Base-by-base conservation (phyloP, 2,888 invertebrate species). In the Vannuccia rotundouncinata region DNA sequence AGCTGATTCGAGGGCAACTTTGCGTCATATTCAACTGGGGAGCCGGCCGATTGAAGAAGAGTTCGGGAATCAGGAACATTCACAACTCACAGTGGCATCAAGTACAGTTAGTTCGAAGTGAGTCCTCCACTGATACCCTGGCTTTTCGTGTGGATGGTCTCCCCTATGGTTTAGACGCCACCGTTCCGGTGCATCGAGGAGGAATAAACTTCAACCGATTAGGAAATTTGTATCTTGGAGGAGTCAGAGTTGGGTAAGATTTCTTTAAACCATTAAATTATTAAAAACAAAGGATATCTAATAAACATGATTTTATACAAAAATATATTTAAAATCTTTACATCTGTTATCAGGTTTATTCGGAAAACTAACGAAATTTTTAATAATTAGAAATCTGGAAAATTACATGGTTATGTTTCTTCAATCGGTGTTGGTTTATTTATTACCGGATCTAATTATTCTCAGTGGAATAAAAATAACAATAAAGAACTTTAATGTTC, bases 21-120 rank as follows among this genome's bases (percentile, higher is more conserved):
- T 66, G 66, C 25, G 66, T 66, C 22, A 27, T 66, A 5, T 66
- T 66, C 66, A 66, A 66, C 22, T 66, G 5, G 5, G 66, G 66
- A 5, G 66, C 66, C 66, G 66, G 66, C 25, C 66, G 66, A 22
- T 27, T 66, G 66, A 66, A 66, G 22, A 66, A 66, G 66, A 66
- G 13, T 22, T 66, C 66, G 17, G 66, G 10, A 22, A 2, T 66
- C 17, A 17, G 25, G 2, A 17, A 27, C 2, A 66, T 66, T n/a
- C 10, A 66, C 22, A 27, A 66, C 66, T 5, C 66, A 17, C 66
- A 27, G 2, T 66, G 66, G 66, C 66, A 66, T 27, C 66, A 27
- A 27, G 66, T 66, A 22, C 10, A 66, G 22, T 22, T 66, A 27
- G 66, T 66, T 2, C 5, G 66, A 66, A 66, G 66, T 66, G 66